Base-by-base conservation (phyloP, 2,888 invertebrate genomes). In the Atherix ibis region DNA sequence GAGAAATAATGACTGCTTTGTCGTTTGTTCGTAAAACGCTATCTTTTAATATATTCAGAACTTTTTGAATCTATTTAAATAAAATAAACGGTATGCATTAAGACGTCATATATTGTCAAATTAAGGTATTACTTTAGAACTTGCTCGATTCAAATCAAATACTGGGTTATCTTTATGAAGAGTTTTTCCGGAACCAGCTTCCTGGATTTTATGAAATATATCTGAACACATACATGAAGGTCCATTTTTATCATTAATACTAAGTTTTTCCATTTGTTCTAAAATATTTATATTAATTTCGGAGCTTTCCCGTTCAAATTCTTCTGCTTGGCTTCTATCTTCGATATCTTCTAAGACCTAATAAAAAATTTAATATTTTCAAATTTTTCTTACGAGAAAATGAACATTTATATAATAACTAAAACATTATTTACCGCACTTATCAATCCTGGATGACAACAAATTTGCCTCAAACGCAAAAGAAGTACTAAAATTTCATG, bases 401-500 rank as follows among this genome's bases (percentile, higher is more conserved):
- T 70, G 53, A 56, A 54, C 15, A 22, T 8, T 22, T 61, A 62
- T 37, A 13, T 6, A 18, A 15, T 26, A n/a, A 10, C 25, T 29
- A 18, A 31, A 36, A 13, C 16, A 39, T 25, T 30, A 56, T 63
- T 56, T 55, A 74, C 73, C 37, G 68, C 54, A 47, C 71, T 70
- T 45, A 91, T 82, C 12, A 95, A 67, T 0, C 78, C 76, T 18
- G 91, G 81, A 64, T 94, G 92, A 51, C 85, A 83, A 52, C 87
- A 87, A 38, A 85, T 75, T 54, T 97, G 94, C 1, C 94, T 68
- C 38, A 95, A 60, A 9, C 94, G 70, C 35, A 94, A 59, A 10
- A 95, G 54, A 2, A 92, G 64, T 0, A 89, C 81, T 43, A 95
- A 61, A 54, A 88, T 81, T 58, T 73, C 71, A 65, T 74, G 67